Conservation (phyloP, 2,888 invertebrate genomes). For the Lissonota sp. region DNA sequence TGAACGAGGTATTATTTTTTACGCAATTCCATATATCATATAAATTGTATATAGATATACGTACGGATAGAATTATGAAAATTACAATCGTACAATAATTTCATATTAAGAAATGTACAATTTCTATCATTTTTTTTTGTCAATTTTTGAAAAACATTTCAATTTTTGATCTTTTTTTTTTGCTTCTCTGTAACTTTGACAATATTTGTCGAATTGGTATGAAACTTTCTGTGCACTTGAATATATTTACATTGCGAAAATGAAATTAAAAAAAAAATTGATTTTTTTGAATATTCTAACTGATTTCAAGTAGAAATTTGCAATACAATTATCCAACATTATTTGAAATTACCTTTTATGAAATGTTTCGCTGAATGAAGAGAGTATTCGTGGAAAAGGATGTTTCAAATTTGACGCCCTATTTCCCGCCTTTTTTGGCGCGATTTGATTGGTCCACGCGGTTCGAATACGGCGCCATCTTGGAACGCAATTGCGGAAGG, state of each 20-base stretch:
- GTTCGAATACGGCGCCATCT: conserved; percentile 3
- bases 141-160: conserved; percentile 16
- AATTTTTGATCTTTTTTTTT: not conserved
- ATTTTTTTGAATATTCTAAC: too few relatives aligned
- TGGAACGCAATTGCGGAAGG: not conserved
- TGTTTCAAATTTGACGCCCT: not conserved
- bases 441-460: conserved; percentile 30
- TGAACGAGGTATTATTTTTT: conserved; percentile 36
- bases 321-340: too few relatives aligned
- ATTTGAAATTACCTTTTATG: too few relatives aligned
- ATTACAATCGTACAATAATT: not conserved
- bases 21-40: conserved; percentile 19
- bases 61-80: not conserved
- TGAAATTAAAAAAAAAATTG: not conserved
- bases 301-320: too few relatives aligned
- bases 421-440: not conserved
- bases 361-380: not conserved
- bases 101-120: too few relatives aligned
- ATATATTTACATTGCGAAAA: too few relatives aligned
- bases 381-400: not conserved
- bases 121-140: not conserved
- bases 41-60: not conserved
- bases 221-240: too few relatives aligned
- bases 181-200: not conserved
- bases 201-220: too few relatives aligned